Evolutionary conservation across 1,140 invertebrate genomes (phyloP).

Genomic region (Teleopsis dalmanni): DNA sequence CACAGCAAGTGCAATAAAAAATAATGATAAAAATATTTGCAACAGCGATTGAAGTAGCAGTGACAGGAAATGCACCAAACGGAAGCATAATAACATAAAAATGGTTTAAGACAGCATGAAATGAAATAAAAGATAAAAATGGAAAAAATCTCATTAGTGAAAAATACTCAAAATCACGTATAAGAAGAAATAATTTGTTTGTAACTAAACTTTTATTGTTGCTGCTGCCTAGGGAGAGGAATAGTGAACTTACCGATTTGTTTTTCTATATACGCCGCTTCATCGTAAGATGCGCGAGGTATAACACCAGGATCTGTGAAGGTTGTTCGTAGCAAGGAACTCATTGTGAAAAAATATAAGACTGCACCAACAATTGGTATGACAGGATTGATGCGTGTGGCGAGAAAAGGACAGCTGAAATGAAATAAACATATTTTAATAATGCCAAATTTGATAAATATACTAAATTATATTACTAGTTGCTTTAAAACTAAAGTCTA

Average conservation of each 20-base stretch:
- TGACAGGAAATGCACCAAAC: no score
- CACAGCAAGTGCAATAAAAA: no score
- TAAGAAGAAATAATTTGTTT: not conserved
- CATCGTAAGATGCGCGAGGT: constrained; percentile 79
- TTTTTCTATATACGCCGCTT: constrained; percentile 87
- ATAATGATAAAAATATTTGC: not conserved
- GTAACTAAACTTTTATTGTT: not conserved
- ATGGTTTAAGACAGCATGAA: no score
- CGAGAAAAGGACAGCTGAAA: constrained; percentile 82
- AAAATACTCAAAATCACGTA: not conserved
- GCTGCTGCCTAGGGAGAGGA: no score
- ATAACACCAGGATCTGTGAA: constrained; percentile 94
- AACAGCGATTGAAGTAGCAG: no score
- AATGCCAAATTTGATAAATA: no score
- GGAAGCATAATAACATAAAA: no score
- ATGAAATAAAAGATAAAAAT: not conserved
- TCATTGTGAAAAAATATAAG: constrained; percentile 85
- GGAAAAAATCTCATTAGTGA: not conserved
- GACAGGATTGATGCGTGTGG: constrained; percentile 67
- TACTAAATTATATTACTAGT: no score
- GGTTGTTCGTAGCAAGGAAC: constrained; percentile 80
- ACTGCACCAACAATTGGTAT: constrained; percentile 82
- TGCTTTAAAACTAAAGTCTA: no score
- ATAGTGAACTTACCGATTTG: constrained; percentile 60
- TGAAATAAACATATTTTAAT: no score